Evolutionary conservation across 1,140 invertebrate genomes (phyloP).

Genomic region (Spodoptera frugiperda): DNA sequence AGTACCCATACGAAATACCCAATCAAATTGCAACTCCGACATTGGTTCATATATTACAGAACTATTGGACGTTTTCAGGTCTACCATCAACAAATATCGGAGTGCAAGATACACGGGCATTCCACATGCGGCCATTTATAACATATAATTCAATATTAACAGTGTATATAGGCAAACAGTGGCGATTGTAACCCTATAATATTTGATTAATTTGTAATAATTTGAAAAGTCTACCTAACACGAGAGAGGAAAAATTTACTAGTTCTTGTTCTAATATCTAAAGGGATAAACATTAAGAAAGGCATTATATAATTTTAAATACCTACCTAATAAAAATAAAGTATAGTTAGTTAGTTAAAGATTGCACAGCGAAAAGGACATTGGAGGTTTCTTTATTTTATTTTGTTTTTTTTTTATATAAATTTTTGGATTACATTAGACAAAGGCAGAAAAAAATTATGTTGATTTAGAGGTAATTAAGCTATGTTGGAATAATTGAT

Average conservation of each 20-base stretch:
- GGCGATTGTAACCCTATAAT: background rate
- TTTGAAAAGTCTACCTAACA: constrained; percentile 45
- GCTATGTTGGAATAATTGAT: too few species aligned
- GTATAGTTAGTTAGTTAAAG: background rate
- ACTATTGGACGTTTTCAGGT: constrained; percentile 2
- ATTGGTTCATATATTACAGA: background rate
- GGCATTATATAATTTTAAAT: constrained; percentile 39
- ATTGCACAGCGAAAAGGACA: background rate
- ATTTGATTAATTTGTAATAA: constrained; percentile 37
- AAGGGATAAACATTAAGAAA: constrained; percentile 36
- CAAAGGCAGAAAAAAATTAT: too few species aligned
- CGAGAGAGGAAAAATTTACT: constrained; percentile 43
- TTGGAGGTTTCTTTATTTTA: background rate
- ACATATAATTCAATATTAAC: constrained; percentile 9
- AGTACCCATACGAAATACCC: constrained; percentile 3
- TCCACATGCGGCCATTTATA: background rate
- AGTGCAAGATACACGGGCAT: background rate
- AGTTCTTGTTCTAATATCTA: constrained; percentile 14
- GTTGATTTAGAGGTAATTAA: too few species aligned
- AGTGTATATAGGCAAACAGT: constrained; percentile 24
- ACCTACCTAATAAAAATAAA: constrained; percentile 36
- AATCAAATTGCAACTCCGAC: background rate
- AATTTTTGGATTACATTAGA: too few species aligned
- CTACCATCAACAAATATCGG: background rate
- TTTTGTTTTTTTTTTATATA: background rate